Evolutionary conservation across 1,140 invertebrate species (phyloP), one percentile per base, ranked within the genome.

Genomic region (Bombus haemorrhoidalis): DNA sequence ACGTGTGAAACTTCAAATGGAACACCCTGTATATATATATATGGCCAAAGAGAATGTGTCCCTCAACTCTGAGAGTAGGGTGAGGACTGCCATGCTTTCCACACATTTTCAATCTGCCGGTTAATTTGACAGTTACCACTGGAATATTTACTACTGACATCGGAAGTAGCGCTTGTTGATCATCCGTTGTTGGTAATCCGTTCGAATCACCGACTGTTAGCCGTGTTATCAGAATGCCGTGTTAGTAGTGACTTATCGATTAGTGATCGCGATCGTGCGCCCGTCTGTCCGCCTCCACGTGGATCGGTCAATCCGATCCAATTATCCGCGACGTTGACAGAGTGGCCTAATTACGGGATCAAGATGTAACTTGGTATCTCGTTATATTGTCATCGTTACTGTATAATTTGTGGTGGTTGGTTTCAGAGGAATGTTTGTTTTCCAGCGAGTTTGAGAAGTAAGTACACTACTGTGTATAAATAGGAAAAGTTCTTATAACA

Each of bases 81-180:
- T 3, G n/a, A 28, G 34, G 13, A 6, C 22, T 74, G 79, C 3
- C 57, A 62, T 62, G 75, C 53, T 69, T 32, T 34, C 8, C 69
- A 18, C 72, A 9, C 32, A 69, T 66, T 73, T 82, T 57, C 78
- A 25, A 85, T 78, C 25, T 37, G 28, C 15, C 74, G 34, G 37
- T 84, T 62, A 88, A 86, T 88, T 86, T 68, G 62, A 32, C 43
- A 73, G 68, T 81, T 34, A 64, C 18, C 41, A 13, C 57, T 72
- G n/a, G 59, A 87, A 82, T 69, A 64, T 85, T 88, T 78, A 71
- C 68, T 71, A 18, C 13, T 12, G 53, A 3, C 32, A 39, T 66
- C 57, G 71, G 76, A 87, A 88, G 71, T 80, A 80, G n/a, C n/a
- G 75, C 32, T 59, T 41, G 59, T 41, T 57, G 64, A 43, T 76